These are phyloP conservation scores for Onychostruthus taczanowskii DNA, from an alignment of 2,113 vertebrate genomes.

Conservation along the genomic window DNA sequence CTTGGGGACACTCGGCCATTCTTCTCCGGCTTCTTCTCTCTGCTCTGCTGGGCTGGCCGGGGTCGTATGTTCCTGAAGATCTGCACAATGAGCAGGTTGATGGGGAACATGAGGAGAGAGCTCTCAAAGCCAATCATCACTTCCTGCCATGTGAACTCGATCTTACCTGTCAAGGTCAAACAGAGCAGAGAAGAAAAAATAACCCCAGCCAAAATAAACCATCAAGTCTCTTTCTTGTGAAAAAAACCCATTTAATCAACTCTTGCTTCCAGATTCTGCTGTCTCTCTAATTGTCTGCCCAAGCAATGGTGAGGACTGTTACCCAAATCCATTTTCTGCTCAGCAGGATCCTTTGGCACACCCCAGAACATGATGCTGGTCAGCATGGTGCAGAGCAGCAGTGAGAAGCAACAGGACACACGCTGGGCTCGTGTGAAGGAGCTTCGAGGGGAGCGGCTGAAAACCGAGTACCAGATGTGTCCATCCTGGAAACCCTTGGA, in stretches of 20 bases:
- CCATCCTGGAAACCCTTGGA: slow-evolving; percentile 89
- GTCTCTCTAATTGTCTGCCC: background rate
- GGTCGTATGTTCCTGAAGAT: slow-evolving; percentile 87
- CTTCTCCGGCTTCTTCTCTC: slow-evolving; percentile 69
- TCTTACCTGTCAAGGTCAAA: slow-evolving; percentile 78
- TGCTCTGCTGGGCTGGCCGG: slow-evolving; percentile 42
- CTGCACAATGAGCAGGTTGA: slow-evolving; percentile 94
- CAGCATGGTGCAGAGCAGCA: slow-evolving; percentile 95
- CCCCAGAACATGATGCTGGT: slow-evolving; percentile 98
- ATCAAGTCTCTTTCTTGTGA: background rate
- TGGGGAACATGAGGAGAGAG: slow-evolving; percentile 93
- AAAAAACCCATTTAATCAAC: background rate
- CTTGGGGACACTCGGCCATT: slow-evolving; percentile 67
- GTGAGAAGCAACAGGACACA: slow-evolving; percentile 92
- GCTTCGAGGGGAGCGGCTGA: slow-evolving; percentile 86
- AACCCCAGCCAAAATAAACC: background rate
- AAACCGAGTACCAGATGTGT: slow-evolving; percentile 93
- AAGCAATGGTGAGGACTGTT: background rate
- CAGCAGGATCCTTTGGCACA: slow-evolving; percentile 88
- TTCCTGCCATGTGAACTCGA: slow-evolving; percentile 95
- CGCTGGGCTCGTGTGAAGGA: slow-evolving; percentile 89
- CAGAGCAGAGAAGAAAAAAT: background rate
- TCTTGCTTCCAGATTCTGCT: background rate
- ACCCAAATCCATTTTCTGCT: slow-evolving; percentile 98
- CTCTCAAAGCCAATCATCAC: slow-evolving; percentile 93